Evolutionary conservation across 2,113 vertebrate genomes (phyloP), one percentile per base, ranked within the genome.

Genomic region (Oenanthe melanoleuca): DNA sequence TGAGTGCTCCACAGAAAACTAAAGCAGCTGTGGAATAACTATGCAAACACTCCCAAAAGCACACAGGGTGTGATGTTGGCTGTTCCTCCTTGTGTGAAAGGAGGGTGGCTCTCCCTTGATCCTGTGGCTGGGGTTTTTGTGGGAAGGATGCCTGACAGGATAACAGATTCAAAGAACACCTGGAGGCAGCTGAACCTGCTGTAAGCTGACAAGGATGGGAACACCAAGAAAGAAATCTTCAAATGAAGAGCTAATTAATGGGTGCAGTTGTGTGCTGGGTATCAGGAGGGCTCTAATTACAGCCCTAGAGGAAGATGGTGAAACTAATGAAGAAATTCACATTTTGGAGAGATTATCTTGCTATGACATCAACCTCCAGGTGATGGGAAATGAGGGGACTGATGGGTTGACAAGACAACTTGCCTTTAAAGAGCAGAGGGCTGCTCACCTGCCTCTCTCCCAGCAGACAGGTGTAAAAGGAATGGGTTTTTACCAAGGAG

Each of bases 211-310:
- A 77, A 69, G 52, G 55, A 77, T 85, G 47, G 56, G 38, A 88
- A 47, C 57, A 49, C 26, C 0, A 2, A 49, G 61, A 77, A 45
- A 77, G 70, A 89, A 80, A 77, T 50, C 52, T 82, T 79, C 89
- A 77, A 34, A 81, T 44, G 56, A 92, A 86, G 57, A 89, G 42
- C 82, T 88, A 95, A 95, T 93, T 94, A 94, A 93, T 66, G 42
- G 87, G 53, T 53, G 45, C 56, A 45, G 60, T 73, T 79, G 42
- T 64, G 52, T 75, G 59, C 65, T 56, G 18, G 37, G 89, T 95
- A 95, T 86, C 80, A 66, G 88, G 66, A 80, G 63, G 44, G 49
- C 56, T 82, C 66, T 87, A 86, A 93, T 94, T 94, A 61, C 40
- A 89, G 20, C 50, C 90, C 84, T 85, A 56, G 78, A 87, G 86